Base-by-base conservation (phyloP, 2,888 invertebrate genomes). In the Chaitophorus viminalis region DNA sequence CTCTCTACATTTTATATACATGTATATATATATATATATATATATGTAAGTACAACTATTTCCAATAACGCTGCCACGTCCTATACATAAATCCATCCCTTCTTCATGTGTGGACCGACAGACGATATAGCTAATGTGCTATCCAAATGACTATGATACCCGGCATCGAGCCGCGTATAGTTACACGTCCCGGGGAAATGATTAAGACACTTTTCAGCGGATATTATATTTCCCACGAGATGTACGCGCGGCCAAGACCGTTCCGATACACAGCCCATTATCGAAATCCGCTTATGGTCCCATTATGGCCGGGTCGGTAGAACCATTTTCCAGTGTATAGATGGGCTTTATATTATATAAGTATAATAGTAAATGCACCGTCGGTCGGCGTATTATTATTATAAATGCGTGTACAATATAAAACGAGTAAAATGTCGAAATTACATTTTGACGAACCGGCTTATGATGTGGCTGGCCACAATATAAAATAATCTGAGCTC, bases 151-250 rank as follows among this genome's bases (percentile, higher is more conserved):
- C 78, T 70, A 52, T 46, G 21, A 39, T 86, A 39, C 33, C 17
- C 72, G 21, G 17, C 78, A 29, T n/a, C 68, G 77, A 85, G 85
- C 77, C 46, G n/a, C n/a, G n/a, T n/a, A n/a, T n/a, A n/a, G n/a
- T 85, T 83, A 83, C 65, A 52, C 85, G 85, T 85, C 85, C 76
- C 77, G 18, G 46, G 78, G 29, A 86, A 86, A 86, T 86, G 72
- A 86, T 86, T 78, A 86, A 86, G 86, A 78, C 86, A 86, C 78
- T 78, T 78, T 86, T 72, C 72, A 78, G 21, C 33, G 85, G n/a
- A 78, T 78, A 86, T 86, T 86, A 86, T 86, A 86, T 78, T 86
- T 78, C 78, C 78, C 77, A 36, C 77, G 76, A 85, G 76, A 85
- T 52, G 77, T 54, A 70, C 76, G n/a, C 5, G 1, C 25, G 11